phyloP scores from a whole-genome alignment of 92 coral and sea anemone genomes.

The Porites divaricata region DNA sequence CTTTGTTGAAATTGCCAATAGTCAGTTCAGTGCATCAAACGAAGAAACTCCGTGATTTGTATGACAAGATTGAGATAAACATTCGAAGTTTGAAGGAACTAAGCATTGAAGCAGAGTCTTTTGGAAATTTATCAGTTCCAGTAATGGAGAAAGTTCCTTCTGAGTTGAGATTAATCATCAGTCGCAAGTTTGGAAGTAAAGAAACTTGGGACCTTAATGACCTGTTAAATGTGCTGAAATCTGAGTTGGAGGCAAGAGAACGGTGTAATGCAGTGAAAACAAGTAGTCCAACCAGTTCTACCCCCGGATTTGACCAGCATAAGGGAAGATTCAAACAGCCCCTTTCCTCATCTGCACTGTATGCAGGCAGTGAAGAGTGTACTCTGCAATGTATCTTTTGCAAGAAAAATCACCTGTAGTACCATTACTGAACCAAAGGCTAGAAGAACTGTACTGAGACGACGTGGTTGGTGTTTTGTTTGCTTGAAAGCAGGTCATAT shows the following conservation, averaged over 20 bases:
- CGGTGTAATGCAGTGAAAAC: not conserved
- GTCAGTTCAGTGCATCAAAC: not conserved
- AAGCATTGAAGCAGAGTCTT: constrained; percentile 9
- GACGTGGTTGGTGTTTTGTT: too few species aligned
- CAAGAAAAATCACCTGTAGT: too few species aligned
- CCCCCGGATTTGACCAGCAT: not conserved
- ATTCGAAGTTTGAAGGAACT: constrained; percentile 45
- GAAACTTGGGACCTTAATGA: not conserved
- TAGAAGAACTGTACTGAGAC: not conserved
- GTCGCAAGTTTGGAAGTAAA: not conserved
- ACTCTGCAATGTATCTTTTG: too few species aligned
- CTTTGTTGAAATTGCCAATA: constrained; percentile 33
- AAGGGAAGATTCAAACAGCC: not conserved
- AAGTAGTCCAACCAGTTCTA: not conserved
- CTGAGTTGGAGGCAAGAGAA: constrained; percentile 2
- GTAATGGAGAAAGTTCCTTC: constrained; percentile 9
- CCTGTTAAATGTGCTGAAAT: not conserved
- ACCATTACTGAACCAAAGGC: too few species aligned
- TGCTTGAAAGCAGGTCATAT: too few species aligned
- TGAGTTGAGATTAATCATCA: too few species aligned
- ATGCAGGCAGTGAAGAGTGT: too few species aligned
- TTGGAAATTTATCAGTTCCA: constrained; percentile 39
- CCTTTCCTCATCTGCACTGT: not conserved
- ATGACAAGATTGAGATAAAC: constrained; percentile 43
- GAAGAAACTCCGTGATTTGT: constrained; percentile 29